Base-by-base conservation (phyloP, 2,797 vertebrate genomes). In the Enteromius anoplus region DNA sequence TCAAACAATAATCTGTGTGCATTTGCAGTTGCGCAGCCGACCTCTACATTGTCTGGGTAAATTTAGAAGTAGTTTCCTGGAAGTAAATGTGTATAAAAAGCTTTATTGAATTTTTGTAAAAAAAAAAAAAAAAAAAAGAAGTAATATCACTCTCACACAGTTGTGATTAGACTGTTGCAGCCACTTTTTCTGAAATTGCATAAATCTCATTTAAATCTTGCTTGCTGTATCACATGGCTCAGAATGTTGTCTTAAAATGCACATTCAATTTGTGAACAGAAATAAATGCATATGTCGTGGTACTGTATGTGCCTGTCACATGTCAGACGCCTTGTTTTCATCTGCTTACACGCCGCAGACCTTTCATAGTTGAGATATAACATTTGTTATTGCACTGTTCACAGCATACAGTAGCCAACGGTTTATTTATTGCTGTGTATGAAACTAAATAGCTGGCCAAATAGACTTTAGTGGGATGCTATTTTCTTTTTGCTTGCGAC, bases 401-500 rank as follows among this genome's bases (percentile, higher is more conserved):
- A 78, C 83, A 81, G 82, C 83, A 82, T 66, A 82, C 42, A 73
- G 34, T 60, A 68, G 75, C 37, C 49, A 37, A 78, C 45, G 53
- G 75, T 84, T 84, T 84, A 84, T 86, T 83, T 84, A 87, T 66
- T 76, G 42, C 70, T 55, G 49, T 85, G 84, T 83, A 78, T 21
- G 19, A 84, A 85, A 78, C 51, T 69, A 79, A 82, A 84, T 84
- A 71, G 78, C 80, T 75, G 81, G 80, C 49, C 80, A 87, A 86
- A 83, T 65, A 83, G 77, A 81, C 85, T 80, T 86, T 81, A 86
- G 69, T 86, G 81, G 68, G 81, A 81, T 75, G 77, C 49, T 85
- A 37, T 81, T 78, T 84, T 87, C 70, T 84, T 78, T 26, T 81
- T 77, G 71, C 75, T 84, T 80, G 71, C 78, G 65, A 84, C 55